Conservation (phyloP, 2,113 vertebrate genomes). For the Brevimyrus niger region DNA sequence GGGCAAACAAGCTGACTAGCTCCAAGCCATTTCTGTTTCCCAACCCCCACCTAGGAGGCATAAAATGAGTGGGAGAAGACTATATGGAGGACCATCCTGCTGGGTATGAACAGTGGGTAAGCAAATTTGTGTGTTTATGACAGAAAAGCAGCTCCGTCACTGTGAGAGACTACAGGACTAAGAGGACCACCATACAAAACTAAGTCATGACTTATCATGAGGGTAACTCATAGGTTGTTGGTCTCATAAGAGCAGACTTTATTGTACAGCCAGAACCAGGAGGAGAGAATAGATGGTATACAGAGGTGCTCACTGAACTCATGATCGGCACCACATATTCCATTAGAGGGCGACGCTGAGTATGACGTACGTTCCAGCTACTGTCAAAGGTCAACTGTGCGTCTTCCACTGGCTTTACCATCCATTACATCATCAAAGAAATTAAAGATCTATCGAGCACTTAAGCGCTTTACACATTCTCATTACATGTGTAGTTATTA, state of each 20-base stretch:
- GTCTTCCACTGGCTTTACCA: background rate
- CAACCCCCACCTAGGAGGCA: background rate
- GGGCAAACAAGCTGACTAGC: constrained; percentile 26
- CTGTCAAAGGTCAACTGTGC: background rate
- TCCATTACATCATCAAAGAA: background rate
- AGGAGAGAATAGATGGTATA: background rate
- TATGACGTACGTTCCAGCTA: background rate
- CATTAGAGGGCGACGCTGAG: background rate
- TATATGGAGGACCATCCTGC: background rate
- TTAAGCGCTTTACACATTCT: background rate
- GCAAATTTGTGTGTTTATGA: background rate
- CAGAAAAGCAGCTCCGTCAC: background rate
- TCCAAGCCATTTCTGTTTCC: constrained; percentile 2
- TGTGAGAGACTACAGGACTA: background rate
- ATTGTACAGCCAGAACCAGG: background rate
- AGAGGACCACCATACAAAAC: background rate
- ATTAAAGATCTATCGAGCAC: background rate
- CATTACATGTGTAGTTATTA: background rate
- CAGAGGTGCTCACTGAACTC: background rate
- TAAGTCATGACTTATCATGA: background rate
- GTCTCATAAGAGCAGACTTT: background rate
- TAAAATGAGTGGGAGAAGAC: background rate
- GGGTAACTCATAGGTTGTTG: background rate
- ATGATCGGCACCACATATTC: background rate
- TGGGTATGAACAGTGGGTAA: background rate